Conservation (phyloP, 2,888 invertebrate species). For the Bombyx huttoni region DNA sequence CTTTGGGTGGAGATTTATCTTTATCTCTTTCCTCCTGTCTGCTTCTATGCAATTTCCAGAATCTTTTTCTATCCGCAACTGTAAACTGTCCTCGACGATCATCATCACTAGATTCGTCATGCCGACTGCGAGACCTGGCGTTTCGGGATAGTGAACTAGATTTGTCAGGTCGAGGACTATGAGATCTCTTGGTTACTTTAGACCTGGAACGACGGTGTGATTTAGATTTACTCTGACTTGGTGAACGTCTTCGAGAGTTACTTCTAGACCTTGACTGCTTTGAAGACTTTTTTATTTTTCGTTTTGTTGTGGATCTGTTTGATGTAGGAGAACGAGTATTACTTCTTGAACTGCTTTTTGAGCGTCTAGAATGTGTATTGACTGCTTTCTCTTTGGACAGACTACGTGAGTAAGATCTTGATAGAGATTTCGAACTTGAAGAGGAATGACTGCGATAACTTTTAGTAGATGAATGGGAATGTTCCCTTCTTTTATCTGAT, state of each 20-base stretch:
- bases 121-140: conserved; percentile 31
- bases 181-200: conserved; percentile 20
- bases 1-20: conserved; percentile 40
- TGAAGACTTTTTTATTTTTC: conserved; percentile 22
- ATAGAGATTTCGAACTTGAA: conserved; percentile 38
- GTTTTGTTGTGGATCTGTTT: conserved; percentile 27
- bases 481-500: conserved; percentile 31
- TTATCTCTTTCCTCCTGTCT: conserved; percentile 35
- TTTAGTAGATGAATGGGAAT: conserved; percentile 53
- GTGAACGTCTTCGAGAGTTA: conserved; percentile 29
- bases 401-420: conserved; percentile 27
- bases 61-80: conserved; percentile 57
- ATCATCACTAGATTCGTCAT: conserved; percentile 44
- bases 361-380: conserved; percentile 5
- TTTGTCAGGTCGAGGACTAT: conserved; percentile 18
- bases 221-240: conserved; percentile 21
- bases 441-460: conserved; percentile 43
- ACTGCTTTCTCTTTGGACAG: conserved; percentile 22
- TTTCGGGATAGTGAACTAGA: conserved; percentile 32
- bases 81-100: conserved; percentile 61
- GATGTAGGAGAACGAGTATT: conserved; percentile 25
- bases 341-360: conserved; percentile 26
- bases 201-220: conserved; percentile 32
- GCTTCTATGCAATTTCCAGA: conserved; percentile 53
- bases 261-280: conserved; percentile 33